Evolutionary conservation across 2,113 vertebrate species (phyloP).

Genomic region (Otocyon megalotis): DNA sequence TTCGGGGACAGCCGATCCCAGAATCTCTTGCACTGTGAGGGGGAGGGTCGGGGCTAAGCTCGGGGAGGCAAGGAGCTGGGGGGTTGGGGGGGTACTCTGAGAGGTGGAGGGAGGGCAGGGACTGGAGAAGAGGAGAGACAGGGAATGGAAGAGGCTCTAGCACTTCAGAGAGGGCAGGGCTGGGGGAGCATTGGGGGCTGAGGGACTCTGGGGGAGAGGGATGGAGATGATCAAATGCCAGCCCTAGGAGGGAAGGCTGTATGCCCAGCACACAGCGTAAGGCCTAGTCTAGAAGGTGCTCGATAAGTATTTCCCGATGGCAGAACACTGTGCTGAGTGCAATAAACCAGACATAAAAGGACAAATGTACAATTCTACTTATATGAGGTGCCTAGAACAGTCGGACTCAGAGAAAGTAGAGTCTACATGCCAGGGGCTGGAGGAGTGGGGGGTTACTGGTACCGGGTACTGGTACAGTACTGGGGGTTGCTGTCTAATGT

Average conservation of each 20-base stretch:
- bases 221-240: background rate
- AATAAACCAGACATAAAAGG: background rate
- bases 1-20: constrained; percentile 79
- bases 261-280: background rate
- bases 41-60: background rate
- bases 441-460: too few relatives aligned
- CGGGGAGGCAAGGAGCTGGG: background rate
- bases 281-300: background rate
- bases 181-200: background rate
- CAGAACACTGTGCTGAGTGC: background rate
- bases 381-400: background rate
- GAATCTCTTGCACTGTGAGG: constrained; percentile 89
- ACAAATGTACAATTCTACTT: background rate
- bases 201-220: background rate
- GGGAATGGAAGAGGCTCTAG: background rate
- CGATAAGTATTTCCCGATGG: background rate
- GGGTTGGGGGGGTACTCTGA: background rate
- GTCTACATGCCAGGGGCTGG: background rate
- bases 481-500: background rate
- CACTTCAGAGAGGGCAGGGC: background rate
- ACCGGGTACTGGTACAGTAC: too few relatives aligned
- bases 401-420: constrained; percentile 21
- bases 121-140: background rate
- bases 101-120: background rate
- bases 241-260: background rate